These are phyloP conservation scores for Alcedo atthis DNA, from an alignment of 2,797 vertebrate genomes.

Conservation along the genomic window DNA sequence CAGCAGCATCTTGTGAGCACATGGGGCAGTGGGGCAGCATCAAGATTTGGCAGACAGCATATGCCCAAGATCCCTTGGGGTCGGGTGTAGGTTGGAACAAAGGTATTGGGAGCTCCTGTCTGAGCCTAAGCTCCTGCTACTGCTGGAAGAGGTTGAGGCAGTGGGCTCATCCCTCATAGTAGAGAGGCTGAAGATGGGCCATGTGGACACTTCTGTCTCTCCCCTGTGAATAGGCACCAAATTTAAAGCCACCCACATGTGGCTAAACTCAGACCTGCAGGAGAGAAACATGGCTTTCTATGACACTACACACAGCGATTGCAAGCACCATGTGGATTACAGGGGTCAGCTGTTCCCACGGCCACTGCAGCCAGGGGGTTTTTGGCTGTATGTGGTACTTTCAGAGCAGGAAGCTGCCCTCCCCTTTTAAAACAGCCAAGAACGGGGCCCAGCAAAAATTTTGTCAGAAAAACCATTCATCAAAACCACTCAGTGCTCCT, in stretches of 20 bases:
- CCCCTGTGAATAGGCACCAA: not conserved
- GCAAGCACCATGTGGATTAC: not conserved
- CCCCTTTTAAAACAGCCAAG: not conserved
- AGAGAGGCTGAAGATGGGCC: not conserved
- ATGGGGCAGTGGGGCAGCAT: rapidly evolving
- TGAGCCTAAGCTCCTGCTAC: not conserved
- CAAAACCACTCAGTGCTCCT: not conserved
- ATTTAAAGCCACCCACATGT: not conserved
- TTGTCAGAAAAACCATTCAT: not conserved
- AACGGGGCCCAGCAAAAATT: not conserved
- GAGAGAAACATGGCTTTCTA: not conserved
- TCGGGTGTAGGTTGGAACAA: not conserved
- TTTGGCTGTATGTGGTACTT: not conserved
- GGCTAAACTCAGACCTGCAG: not conserved
- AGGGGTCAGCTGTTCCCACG: slow-evolving; percentile 1
- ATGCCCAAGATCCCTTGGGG: not conserved
- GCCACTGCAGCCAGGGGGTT: not conserved
- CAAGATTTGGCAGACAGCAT: not conserved
- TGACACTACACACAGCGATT: rapidly evolving
- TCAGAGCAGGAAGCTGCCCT: not conserved
- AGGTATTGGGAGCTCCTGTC: not conserved
- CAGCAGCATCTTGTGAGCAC: not conserved
- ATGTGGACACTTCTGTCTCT: not conserved
- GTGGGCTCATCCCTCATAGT: not conserved
- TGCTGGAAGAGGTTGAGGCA: not conserved